Base-by-base conservation (phyloP, 2,888 invertebrate species). In the Dasysyrphus tricinctus region DNA sequence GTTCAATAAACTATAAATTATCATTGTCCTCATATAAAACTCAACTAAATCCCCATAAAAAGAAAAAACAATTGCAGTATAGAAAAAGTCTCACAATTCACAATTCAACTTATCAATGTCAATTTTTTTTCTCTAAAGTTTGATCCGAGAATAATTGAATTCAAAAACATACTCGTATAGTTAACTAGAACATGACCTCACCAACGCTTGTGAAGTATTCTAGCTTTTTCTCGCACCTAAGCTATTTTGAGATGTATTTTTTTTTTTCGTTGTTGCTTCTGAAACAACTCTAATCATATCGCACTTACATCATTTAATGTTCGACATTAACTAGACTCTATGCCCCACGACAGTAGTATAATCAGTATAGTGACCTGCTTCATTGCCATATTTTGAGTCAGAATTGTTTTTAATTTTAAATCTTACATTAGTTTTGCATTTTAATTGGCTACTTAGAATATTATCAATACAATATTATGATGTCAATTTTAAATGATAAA, bases 161-260 rank as follows among this genome's bases (percentile, higher is more conserved):
- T 76, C 24, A 39, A 14, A 37, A 24, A 24, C 24, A 24, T 24
- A 24, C 24, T 24, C 24, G 24, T 24, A 24, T 11, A 29, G 65
- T 24, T 67, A 85, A 81, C 56, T 81, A 49, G 85, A 77, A 74
- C 81, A 85, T 81, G 85, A 85, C 80, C 85, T 85, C 77, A 81
- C 81, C 81, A 77, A 85, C 84, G 80, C 76, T 69, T 77, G 32
- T 16, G 42, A 75, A 67, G 2, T 56, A 73, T 72, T 72, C 51
- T 49, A 80, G 67, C 29, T 78, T 67, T 78, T 24, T 24, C 24
- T 67, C 51, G 54, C 77, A 57, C 72, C 44, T 56, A 14, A 49
- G 14, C 39, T 24, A 42, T 70, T 47, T 14, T 39, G 34, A 61
- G 34, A 63, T 63, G 5, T 59, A 5, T 49, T 34, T 63, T 39